Conservation (phyloP, 2,797 vertebrate species). For the Lophotriccus pileatus region DNA sequence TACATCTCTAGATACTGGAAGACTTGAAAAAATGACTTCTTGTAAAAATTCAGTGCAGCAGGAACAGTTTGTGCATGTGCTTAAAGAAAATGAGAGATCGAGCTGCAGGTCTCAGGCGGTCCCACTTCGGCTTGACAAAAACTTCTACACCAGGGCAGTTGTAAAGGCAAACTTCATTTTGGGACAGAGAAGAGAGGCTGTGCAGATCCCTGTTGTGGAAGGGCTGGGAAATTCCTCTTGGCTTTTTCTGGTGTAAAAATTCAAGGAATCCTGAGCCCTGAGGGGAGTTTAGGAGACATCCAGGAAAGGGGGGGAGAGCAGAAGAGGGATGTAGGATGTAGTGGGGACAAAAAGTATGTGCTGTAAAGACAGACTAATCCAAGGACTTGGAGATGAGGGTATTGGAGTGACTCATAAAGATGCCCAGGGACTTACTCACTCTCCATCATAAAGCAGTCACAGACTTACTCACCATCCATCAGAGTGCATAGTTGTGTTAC, state of each 20-base stretch:
- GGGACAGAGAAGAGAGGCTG: background rate
- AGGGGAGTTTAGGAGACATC: conserved; percentile 46
- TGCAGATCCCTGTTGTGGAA: background rate
- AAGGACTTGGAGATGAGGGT: background rate
- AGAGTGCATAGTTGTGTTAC: background rate
- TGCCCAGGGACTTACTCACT: background rate
- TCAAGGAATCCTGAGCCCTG: conserved; percentile 50
- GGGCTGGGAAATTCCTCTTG: conserved; percentile 34
- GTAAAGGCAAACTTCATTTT: background rate
- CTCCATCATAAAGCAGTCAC: background rate
- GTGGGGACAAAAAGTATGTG: background rate
- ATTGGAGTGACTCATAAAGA: background rate
- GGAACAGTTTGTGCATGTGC: background rate
- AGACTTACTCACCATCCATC: background rate
- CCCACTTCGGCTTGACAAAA: background rate
- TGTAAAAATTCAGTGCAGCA: background rate
- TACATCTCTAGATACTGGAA: background rate
- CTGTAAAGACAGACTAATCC: conserved; percentile 21
- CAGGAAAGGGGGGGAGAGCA: background rate
- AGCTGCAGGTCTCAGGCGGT: background rate
- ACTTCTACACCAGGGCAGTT: background rate
- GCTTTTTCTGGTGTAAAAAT: conserved; percentile 51
- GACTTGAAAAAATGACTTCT: background rate
- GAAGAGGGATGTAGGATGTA: background rate
- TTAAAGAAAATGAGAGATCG: background rate